Evolutionary conservation across 2,113 vertebrate species (phyloP).

Genomic region (Potamarius usumacintae): DNA sequence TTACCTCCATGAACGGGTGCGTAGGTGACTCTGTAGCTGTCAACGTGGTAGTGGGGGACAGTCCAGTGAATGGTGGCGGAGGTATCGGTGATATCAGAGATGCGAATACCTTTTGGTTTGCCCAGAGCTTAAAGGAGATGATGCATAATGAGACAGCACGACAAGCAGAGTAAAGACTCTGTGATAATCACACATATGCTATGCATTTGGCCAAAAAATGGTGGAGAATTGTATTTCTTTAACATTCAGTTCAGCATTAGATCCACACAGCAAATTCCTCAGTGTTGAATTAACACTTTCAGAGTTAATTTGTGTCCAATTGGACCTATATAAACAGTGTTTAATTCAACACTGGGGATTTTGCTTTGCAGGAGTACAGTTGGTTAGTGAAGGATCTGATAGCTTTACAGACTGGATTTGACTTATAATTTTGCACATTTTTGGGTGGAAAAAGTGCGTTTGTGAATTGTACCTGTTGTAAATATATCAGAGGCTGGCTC

Average conservation of each 20-base stretch:
- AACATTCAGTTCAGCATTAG: too few species aligned
- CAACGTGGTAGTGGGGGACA: constrained; percentile 75
- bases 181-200: constrained; percentile 36
- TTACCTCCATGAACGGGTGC: constrained; percentile 66
- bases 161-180: constrained; percentile 12
- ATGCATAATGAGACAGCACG: constrained; percentile 39
- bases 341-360: too few species aligned
- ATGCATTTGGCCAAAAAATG: not conserved
- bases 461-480: constrained; percentile 78
- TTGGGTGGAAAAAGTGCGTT: constrained; percentile 55
- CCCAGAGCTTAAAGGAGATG: constrained; percentile 77
- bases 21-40: constrained; percentile 83
- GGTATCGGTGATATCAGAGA: constrained; percentile 91
- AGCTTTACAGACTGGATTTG: not conserved
- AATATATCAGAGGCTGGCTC: constrained; percentile 80
- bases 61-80: constrained; percentile 86
- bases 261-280: too few species aligned
- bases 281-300: too few species aligned
- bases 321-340: too few species aligned
- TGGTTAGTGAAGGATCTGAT: not conserved
- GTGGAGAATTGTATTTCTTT: not conserved
- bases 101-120: constrained; percentile 82
- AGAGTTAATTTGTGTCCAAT: too few species aligned
- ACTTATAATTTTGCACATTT: constrained; percentile 71
- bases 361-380: too few species aligned